Base-by-base conservation (phyloP, 2,113 vertebrate genomes). In the Ramphastos sulfuratus region DNA sequence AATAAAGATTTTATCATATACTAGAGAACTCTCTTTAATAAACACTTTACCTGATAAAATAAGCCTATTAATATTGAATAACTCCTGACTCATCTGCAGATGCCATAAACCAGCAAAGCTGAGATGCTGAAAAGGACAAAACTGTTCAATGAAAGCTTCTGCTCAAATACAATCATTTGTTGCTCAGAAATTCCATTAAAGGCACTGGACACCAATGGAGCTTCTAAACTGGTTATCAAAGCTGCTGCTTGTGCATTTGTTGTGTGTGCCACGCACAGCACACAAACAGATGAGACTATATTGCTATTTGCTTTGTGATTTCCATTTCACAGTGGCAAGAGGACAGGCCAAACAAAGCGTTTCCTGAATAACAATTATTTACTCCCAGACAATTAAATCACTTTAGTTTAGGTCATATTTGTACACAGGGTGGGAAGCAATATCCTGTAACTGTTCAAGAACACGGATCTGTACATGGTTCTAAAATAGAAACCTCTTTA, bases 1-100 rank as follows among this genome's bases (percentile, higher is more conserved):
- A 93, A 94, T 92, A 82, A 83, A 95, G 95, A 93, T 95, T 95
- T 96, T 94, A 96, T 83, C 70, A 37, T 33, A 39, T 77, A 27
- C 35, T 28, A 27, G 7, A 35, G 52, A 77, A 55, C 63, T 87
- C 90, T 75, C 60, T 88, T 93, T 91, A 94, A 96, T 61, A 93
- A 97, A 89, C 19, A 75, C 25, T 55, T 85, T 35, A 90, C 78
- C 60, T 7, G 44, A 83, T 84, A 87, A 93, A 96, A 93, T 72
- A 92, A 91, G 81, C 83, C 66, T 73, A 72, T 92, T 78, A 85
- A 94, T 90, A 90, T n/a, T 79, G 50, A 82, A 31, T 79, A 94
- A 85, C 77, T 92, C 55, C 69, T 67, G 61, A 39, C 46, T 74
- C 83, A 85, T 77, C 85, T 69, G 46, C 67, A 90, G 60, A 60